phyloP scores from a whole-genome alignment of 37 sponge, comb jelly and placozoan species.

The Corticium candelabrum region DNA sequence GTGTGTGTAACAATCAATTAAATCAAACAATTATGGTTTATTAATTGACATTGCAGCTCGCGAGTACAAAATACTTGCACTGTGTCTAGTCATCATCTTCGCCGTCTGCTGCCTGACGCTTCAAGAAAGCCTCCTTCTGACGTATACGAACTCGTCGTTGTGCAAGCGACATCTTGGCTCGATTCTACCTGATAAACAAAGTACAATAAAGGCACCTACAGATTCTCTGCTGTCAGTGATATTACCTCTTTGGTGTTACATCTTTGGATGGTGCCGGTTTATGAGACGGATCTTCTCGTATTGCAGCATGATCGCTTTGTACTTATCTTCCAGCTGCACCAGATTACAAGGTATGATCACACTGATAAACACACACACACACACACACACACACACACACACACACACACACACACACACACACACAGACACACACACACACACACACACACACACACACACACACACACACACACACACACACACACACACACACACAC shows the following conservation, averaged over 20 bases:
- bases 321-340: constrained; percentile 67
- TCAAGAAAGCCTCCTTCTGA: constrained; percentile 48
- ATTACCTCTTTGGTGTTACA: background rate
- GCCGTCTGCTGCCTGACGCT: background rate
- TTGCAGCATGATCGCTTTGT: constrained; percentile 63
- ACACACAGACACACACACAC: no score
- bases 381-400: no score
- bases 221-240: background rate
- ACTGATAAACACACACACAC: background rate
- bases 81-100: background rate
- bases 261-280: background rate
- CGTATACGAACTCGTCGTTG: constrained; percentile 66
- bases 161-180: constrained; percentile 56
- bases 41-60: no score
- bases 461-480: no score
- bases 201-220: background rate
- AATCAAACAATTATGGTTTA: no score
- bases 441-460: no score
- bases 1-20: no score
- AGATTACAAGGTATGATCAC: background rate
- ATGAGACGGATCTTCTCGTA: constrained; percentile 61
- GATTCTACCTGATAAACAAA: constrained; percentile 33
- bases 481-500: no score
- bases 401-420: no score
- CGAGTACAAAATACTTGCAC: no score